phyloP scores from a whole-genome alignment of 2,113 vertebrate genomes.

The Protobothrops flavoviridis region DNA sequence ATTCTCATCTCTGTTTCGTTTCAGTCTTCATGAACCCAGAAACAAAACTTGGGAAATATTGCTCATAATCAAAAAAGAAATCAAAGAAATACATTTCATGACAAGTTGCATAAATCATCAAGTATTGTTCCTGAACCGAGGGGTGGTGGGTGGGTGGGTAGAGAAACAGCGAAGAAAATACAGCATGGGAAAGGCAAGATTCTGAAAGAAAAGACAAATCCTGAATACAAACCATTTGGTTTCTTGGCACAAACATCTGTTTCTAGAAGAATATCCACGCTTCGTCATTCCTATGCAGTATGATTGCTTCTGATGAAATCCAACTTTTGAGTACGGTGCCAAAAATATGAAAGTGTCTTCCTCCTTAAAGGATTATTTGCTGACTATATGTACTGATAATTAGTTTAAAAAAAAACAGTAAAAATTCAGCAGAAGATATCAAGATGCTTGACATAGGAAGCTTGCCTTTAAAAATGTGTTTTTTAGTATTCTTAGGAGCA shows the following conservation, averaged over 20 bases:
- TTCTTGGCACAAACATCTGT: neutral
- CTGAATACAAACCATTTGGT: neutral
- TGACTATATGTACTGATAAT: neutral
- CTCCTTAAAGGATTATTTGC: neutral
- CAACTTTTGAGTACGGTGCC: neutral
- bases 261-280: neutral
- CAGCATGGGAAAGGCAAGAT: neutral
- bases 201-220: neutral
- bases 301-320: neutral
- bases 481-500: conserved; percentile 9
- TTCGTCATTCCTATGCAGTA: neutral
- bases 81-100: neutral
- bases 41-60: neutral
- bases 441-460: conserved; percentile 30
- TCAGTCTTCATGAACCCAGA: neutral
- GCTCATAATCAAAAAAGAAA: neutral
- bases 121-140: neutral
- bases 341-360: neutral
- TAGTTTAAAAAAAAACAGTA: neutral
- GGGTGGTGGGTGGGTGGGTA: neutral
- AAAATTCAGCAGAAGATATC: neutral
- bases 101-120: neutral
- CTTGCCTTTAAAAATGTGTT: neutral
- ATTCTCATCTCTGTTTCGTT: neutral
- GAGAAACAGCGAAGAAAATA: neutral